A percentile compares a stretch with the other conserved stretches of the same genome.
Evolutionary conservation across 1,140 invertebrate species (phyloP).

Genomic region (Drosophila pandora): DNA sequence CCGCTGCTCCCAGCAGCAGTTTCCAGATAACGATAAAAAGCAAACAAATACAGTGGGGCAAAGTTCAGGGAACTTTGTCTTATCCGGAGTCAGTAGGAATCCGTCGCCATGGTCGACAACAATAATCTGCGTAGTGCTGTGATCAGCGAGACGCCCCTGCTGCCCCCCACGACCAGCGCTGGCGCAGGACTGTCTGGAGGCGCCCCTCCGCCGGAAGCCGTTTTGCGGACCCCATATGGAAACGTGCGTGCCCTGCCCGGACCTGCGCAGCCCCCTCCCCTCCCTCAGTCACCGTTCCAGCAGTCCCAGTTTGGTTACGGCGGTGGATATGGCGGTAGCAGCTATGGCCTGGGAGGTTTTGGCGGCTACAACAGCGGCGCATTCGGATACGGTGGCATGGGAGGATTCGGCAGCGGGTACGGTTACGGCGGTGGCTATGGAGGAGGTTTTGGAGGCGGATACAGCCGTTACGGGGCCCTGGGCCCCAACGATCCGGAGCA

Average conservation of each 20-base stretch:
- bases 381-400: constrained; percentile 53
- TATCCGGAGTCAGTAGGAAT: constrained; percentile 21
- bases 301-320: constrained; percentile 47
- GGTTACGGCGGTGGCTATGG: constrained; percentile 71
- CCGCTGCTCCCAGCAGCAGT: neutral
- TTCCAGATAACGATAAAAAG: constrained; percentile 6
- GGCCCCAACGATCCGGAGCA: constrained; percentile 78
- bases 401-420: constrained; percentile 41
- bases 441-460: constrained; percentile 72
- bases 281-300: constrained; percentile 64
- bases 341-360: constrained; percentile 39
- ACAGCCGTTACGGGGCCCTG: constrained; percentile 85
- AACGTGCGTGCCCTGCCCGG: constrained; percentile 68
- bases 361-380: constrained; percentile 44
- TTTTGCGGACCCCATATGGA: constrained; percentile 68
- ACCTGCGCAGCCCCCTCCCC: constrained; percentile 62
- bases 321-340: constrained; percentile 36
- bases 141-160: constrained; percentile 64
- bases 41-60: constrained; percentile 41
- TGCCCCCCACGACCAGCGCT: constrained; percentile 41
- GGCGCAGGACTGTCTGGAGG: constrained; percentile 24
- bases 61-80: constrained; percentile 60
- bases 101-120: constrained; percentile 60
- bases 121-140: constrained; percentile 74
- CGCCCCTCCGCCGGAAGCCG: constrained; percentile 33